Base-by-base conservation (phyloP, 2,113 vertebrate species). In the Nematolebias whitei region DNA sequence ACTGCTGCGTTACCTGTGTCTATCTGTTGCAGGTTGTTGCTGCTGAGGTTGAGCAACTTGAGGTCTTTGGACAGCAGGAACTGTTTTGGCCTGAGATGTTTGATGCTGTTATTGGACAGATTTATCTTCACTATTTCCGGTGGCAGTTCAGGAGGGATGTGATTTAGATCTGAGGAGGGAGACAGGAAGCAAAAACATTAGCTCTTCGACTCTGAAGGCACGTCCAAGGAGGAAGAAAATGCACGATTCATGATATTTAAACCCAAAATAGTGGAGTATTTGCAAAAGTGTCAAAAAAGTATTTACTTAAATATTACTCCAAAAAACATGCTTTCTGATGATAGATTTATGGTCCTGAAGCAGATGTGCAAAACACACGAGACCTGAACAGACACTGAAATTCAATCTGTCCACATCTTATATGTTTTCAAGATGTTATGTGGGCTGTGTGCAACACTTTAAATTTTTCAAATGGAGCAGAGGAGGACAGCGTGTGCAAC, bases 31-130 rank as follows among this genome's bases (percentile, higher is more conserved):
- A 99, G 90, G 83, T 87, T 92, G 53, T 98, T 99, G 87, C 93
- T 93, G 80, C 95, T 98, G 53, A 99, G 92, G 87, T 98, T 98
- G 90, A 99, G 74, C 78, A 92, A 87, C 86, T 96, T 97, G 81
- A 99, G 83, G 65, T 98, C 95, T 82, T 94, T 95, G 82, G 93
- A 91, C 63, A 93, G 93, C 88, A 94, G 90, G 86, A 98, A 98
- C 45, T 94, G 93, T 82, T 95, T 96, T 73, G 94, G 89, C 85
- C 87, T 93, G 75, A 99, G 93, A 59, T 94, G 93, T 74, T 85
- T 94, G 72, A 99, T 97, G 91, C 87, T 94, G 86, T 99, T 99
- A 56, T 70, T 80, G 60, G 97, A 98, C 72, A 99, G 83, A 86
- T 99, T 96, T 75, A 98, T 93, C 90, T 94, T 96, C 66, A 95